Base-by-base conservation (phyloP, 2,888 invertebrate genomes). In the Tolmerus cingulatus region DNA sequence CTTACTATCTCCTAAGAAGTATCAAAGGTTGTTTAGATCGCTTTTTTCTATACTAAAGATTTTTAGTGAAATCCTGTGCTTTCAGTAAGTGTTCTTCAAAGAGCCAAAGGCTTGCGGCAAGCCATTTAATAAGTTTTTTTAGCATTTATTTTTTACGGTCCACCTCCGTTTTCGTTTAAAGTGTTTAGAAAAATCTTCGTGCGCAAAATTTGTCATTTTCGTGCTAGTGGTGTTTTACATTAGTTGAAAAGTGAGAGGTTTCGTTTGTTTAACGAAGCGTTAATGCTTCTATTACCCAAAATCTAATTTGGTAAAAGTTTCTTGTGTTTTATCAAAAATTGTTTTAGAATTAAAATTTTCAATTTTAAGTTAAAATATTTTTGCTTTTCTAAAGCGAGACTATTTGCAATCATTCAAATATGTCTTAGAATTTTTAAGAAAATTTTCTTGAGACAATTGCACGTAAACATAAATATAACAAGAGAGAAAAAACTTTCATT, bases 121-220 rank as follows among this genome's bases (percentile, higher is more conserved):
- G 27, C 27, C 66, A 51, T 51, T 19, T 51, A 23, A 27, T 23
- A 27, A 66, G 8, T 23, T 27, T 66, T 66, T 46, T 46, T 46
- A 12, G 5, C 8, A 12, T 27, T 66, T 12, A 27, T 66, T 66
- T 12, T 27, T 66, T 66, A 12, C 66, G 12, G 66, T 19, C 43
- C 46, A 40, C 78, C 37, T 19, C 2, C 30, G 43, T 55, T 51
- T 51, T 81, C 55, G 12, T 37, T 82, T 34, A 66, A 34, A 66
- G 57, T 57, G 27, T 51, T 57, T 19, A 76, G 57, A 82, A 82
- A 79, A 82, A 82, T 82, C 82, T 82, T 82, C 82, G 82, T 82
- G 82, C 82, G 82, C 82, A 82, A 82, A 82, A 82, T 82, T 82
- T 82, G 57, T 57, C n/a, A 34, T 51, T 78, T 78, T 79, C 51